Percentiles rank a stretch among this genome's conserved stretches.
These are phyloP conservation scores for Prochilodus magdalenae DNA, from an alignment of 2,113 vertebrate genomes.

Conservation along the genomic window DNA sequence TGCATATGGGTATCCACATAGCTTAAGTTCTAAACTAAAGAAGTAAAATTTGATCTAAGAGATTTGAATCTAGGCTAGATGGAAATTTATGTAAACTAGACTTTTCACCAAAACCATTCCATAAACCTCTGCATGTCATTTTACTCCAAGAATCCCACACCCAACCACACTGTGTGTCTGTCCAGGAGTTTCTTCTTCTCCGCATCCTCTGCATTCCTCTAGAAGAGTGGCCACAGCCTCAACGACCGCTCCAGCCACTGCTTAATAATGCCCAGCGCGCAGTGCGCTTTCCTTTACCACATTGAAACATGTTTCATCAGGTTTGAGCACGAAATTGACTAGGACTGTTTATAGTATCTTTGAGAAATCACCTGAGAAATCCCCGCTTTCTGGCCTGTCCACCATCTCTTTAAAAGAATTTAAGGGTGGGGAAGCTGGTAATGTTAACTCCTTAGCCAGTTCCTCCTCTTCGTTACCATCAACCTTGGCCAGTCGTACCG, in stretches of 20 bases:
- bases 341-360: slow-evolving; percentile 50
- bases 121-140: background rate
- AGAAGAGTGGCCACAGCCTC: slow-evolving; percentile 71
- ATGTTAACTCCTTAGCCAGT: slow-evolving; percentile 80
- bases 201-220: slow-evolving; percentile 52
- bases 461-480: slow-evolving; percentile 78
- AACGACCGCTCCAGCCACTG: slow-evolving; percentile 83
- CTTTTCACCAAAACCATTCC: background rate
- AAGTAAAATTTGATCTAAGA: too few species aligned
- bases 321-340: too few species aligned
- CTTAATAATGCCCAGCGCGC: slow-evolving; percentile 71
- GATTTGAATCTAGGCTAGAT: too few species aligned
- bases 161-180: slow-evolving; percentile 72
- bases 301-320: too few species aligned
- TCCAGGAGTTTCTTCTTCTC: slow-evolving; percentile 70
- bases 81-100: slow-evolving; percentile 65
- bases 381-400: slow-evolving; percentile 77
- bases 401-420: slow-evolving; percentile 82
- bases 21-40: too few species aligned
- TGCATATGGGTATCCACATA: too few species aligned
- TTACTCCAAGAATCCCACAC: slow-evolving; percentile 90
- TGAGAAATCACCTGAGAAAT: slow-evolving; percentile 80
- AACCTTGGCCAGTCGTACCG: slow-evolving; percentile 83
- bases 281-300: slow-evolving; percentile 77
- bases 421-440: slow-evolving; percentile 81